Evolutionary conservation across 2,797 vertebrate genomes (phyloP), one percentile per base, ranked within the genome.

Genomic region (Takifugu ocellatus): DNA sequence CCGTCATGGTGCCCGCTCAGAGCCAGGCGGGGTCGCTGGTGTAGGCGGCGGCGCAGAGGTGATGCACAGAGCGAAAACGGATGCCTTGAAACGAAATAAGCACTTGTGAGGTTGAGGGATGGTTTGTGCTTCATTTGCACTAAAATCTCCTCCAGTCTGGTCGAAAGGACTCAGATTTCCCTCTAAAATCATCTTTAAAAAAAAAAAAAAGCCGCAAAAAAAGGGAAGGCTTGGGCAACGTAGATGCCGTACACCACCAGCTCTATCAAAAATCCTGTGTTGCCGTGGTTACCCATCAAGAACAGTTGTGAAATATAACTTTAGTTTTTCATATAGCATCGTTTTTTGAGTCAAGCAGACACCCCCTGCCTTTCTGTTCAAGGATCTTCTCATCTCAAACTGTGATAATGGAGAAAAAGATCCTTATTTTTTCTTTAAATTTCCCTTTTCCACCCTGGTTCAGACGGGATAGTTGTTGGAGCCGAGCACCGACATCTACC

Each of bases 11-110:
- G 70, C 94, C 95, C 0, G 88, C 92, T 3, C 94, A 96, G 74
- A 96, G 89, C 84, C 93, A 96, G 65, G 92, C 92, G 0, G 96
- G 96, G 8, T 99, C 96, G 3, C 89, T 98, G 63, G 96, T 98
- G 87, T 98, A 93, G 92, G 59, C 12, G 0, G 46, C 27, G 24
- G 42, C 31, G 4, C 31, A 39, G 77, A 6, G 25, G 26, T 3
- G 9, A 45, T 12, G 17, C 49, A 75, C 50, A 46, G 45, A 36
- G 42, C 66, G 52, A 63, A 68, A 58, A 57, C 61, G 58, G 4
- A 56, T 63, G 70, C 78, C 82, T 81, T 83, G 44, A 63, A 60
- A 56, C 44, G 54, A 63, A 82, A 51, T 21, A 66, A 68, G 54
- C 54, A 61, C 71, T 61, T 78, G 72, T 7, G 43, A 21, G 54